Evolutionary conservation across 2,113 vertebrate genomes (phyloP).

Genomic region (Xenotilapia longispinis): DNA sequence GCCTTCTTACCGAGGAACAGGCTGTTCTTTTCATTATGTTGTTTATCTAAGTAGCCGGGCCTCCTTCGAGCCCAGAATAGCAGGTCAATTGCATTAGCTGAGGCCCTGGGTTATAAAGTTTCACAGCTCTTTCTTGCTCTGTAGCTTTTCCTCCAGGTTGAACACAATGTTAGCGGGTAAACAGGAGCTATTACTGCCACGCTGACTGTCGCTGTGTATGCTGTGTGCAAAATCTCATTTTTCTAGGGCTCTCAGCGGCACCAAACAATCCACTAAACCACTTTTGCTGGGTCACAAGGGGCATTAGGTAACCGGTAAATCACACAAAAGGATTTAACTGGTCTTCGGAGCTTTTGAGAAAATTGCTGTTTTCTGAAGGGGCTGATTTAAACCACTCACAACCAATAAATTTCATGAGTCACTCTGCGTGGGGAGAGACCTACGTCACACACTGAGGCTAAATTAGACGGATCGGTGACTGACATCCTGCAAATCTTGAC

Average conservation of each 20-base stretch:
- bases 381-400: conserved; percentile 24
- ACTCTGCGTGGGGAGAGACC: not conserved
- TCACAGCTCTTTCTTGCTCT: conserved; percentile 7
- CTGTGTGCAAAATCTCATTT: conserved; percentile 8
- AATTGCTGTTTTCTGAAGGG: conserved; percentile 21
- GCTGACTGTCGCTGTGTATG: not conserved
- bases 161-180: conserved; percentile 20
- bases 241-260: not conserved
- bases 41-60: conserved; percentile 64
- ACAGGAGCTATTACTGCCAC: not conserved
- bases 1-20: conserved; percentile 56
- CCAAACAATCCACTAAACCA: conserved; percentile 15
- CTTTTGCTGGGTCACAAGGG: conserved; percentile 38
- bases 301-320: conserved; percentile 58
- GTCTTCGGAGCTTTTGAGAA: conserved; percentile 24
- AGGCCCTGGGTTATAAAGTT: conserved; percentile 65
- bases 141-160: not conserved
- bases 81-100: conserved; percentile 65
- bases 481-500: not conserved
- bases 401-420: conserved; percentile 9
- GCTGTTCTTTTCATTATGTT: conserved; percentile 68
- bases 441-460: conserved; percentile 15
- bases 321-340: conserved; percentile 4
- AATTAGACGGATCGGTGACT: not conserved
- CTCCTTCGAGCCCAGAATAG: conserved; percentile 62